phyloP scores from a whole-genome alignment of 1,140 invertebrate genomes.

The Zaprionus camerounensis region DNA sequence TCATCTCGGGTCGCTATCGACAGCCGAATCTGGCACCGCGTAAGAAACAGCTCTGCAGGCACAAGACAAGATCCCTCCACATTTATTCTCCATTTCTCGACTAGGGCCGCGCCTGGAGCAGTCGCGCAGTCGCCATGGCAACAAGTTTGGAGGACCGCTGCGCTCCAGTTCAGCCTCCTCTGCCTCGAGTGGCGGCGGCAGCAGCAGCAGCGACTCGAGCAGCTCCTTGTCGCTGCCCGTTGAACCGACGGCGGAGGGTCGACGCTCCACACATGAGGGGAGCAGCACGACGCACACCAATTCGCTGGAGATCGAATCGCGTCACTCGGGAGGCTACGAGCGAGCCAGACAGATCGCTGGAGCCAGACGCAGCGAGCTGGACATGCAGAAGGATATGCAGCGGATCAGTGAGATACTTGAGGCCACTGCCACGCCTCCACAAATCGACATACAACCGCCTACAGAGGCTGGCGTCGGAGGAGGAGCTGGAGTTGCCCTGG shows the following conservation, averaged over 20 bases:
- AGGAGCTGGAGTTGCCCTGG: conserved; percentile 3
- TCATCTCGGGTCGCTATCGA: conserved; percentile 82
- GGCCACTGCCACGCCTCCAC: conserved; percentile 55
- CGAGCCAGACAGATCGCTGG: conserved; percentile 69
- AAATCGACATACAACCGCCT: conserved; percentile 78
- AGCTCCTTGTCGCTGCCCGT: conserved; percentile 63
- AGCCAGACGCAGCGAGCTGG: conserved; percentile 74
- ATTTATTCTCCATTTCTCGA: neutral
- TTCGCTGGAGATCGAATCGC: conserved; percentile 76
- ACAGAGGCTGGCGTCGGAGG: conserved; percentile 37
- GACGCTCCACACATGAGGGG: conserved; percentile 56
- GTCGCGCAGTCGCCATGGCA: conserved; percentile 47
- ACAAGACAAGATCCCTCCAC: neutral
- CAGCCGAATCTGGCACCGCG: conserved; percentile 79
- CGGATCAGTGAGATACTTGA: conserved; percentile 63
- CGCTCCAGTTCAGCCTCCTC: conserved; percentile 69
- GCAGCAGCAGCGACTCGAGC: conserved; percentile 67
- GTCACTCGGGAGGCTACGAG: conserved; percentile 78
- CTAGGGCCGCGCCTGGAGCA: conserved; percentile 69
- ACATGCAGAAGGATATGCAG: conserved; percentile 76
- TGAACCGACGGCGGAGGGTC: conserved; percentile 37
- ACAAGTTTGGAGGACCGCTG: conserved; percentile 39
- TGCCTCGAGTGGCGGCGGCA: conserved; percentile 39
- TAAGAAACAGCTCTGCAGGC: conserved; percentile 32
- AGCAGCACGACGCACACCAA: conserved; percentile 80